Conservation (phyloP, 2,113 vertebrate genomes). For the Nibea albiflora region DNA sequence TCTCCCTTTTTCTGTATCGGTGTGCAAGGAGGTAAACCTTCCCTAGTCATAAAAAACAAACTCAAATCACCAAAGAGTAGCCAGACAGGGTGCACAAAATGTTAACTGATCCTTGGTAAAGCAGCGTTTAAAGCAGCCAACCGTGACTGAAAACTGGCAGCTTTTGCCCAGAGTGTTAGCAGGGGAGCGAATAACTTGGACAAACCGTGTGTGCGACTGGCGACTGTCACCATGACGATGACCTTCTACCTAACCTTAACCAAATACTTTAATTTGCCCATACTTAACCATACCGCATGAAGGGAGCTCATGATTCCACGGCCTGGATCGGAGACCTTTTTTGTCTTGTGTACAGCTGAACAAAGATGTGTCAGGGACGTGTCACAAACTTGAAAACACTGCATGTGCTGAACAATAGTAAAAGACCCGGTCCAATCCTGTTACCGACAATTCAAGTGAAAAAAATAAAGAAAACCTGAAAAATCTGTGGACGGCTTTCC, state of each 20-base stretch:
- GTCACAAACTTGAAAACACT: background rate
- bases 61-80: constrained; percentile 27
- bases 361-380: background rate
- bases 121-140: constrained; percentile 17
- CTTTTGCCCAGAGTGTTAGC: background rate
- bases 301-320: background rate
- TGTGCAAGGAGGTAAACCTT: background rate
- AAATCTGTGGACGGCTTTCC: constrained; percentile 22
- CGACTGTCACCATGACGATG: background rate
- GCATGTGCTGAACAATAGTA: background rate
- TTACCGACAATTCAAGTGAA: constrained; percentile 6
- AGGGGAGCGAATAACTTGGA: background rate
- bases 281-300: background rate
- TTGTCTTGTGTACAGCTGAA: background rate
- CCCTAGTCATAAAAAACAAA: background rate
- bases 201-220: background rate
- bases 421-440: background rate
- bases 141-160: constrained; percentile 14
- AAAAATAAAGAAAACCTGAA: constrained; percentile 9
- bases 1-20: background rate
- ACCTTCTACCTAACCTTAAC: constrained; percentile 14
- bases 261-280: constrained; percentile 7
- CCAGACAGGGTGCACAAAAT: constrained; percentile 11
- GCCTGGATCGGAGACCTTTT: background rate
- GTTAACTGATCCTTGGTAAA: background rate